Conservation (phyloP, 2,797 vertebrate species). For the Pseudomugil gertrudae region DNA sequence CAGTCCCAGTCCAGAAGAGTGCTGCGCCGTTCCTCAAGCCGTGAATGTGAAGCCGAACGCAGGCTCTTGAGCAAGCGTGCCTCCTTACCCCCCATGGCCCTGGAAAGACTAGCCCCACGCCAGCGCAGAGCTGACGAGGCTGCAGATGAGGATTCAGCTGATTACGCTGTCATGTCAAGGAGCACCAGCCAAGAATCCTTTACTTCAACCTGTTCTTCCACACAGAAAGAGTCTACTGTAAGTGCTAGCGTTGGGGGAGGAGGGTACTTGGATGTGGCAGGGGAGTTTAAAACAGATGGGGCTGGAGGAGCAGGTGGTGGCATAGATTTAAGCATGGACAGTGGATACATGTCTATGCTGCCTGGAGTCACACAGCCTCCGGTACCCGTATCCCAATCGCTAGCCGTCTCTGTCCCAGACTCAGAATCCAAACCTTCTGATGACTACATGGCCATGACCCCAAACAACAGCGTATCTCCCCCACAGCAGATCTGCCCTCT, state of each 20-base stretch:
- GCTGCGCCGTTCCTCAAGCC: slow-evolving; percentile 79
- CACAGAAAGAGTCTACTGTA: slow-evolving; percentile 59
- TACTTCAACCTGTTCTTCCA: slow-evolving; percentile 58
- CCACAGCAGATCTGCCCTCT: slow-evolving; percentile 79
- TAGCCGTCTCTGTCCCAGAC: slow-evolving; percentile 75
- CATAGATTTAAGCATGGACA: slow-evolving; percentile 71
- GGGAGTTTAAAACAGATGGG: slow-evolving; percentile 71
- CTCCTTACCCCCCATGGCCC: slow-evolving; percentile 83
- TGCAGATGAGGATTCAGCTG: slow-evolving; percentile 77
- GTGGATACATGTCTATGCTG: slow-evolving; percentile 85
- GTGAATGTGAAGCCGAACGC: slow-evolving; percentile 80
- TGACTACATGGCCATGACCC: slow-evolving; percentile 86
- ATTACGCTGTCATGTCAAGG: slow-evolving; percentile 86
- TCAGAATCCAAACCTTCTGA: slow-evolving; percentile 76
- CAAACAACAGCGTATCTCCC: slow-evolving; percentile 83
- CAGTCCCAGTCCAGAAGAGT: slow-evolving; percentile 73
- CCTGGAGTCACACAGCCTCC: slow-evolving; percentile 82
- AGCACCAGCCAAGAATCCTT: slow-evolving; percentile 81
- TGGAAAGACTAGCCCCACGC: slow-evolving; percentile 74
- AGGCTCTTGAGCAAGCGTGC: slow-evolving; percentile 82
- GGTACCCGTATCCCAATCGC: slow-evolving; percentile 69
- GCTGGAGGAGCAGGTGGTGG: slow-evolving; percentile 42
- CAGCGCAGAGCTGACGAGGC: slow-evolving; percentile 72
- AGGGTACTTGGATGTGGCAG: slow-evolving; percentile 79
- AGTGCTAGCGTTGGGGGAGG: slow-evolving; percentile 55